These are phyloP conservation scores for Progne subis DNA, from an alignment of 2,113 vertebrate species.

Conservation along the genomic window DNA sequence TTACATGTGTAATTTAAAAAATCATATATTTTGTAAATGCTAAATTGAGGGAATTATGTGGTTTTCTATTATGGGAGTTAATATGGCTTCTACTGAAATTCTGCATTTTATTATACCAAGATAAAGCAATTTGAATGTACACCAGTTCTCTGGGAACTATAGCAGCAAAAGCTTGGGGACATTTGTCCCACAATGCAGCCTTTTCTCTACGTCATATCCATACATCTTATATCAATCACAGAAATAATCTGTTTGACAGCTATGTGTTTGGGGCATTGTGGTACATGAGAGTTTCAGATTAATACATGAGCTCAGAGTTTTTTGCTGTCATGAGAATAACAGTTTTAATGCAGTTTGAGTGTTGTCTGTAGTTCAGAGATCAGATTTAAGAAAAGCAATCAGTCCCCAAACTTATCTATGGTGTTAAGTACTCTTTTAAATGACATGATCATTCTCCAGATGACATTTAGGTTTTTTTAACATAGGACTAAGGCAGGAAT, in stretches of 20 bases:
- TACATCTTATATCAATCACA: constrained; percentile 46
- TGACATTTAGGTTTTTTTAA: background rate
- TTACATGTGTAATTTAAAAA: background rate
- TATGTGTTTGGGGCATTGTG: constrained; percentile 41
- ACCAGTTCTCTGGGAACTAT: constrained; percentile 14
- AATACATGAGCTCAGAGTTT: constrained; percentile 34
- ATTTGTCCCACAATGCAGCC: constrained; percentile 38
- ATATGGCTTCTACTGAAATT: background rate
- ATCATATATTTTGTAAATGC: background rate
- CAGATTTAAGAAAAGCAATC: background rate
- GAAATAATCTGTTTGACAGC: constrained; percentile 67
- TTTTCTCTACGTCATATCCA: constrained; percentile 45
- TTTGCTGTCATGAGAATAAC: constrained; percentile 35
- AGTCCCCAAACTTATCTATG: background rate
- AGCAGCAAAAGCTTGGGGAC: constrained; percentile 23
- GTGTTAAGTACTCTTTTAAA: background rate
- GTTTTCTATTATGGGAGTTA: background rate
- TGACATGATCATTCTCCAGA: background rate
- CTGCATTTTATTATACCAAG: background rate
- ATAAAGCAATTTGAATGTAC: background rate
- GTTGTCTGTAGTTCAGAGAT: background rate
- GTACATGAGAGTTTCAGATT: constrained; percentile 38
- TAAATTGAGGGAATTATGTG: background rate
- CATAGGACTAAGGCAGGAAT: background rate
- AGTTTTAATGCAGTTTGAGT: constrained; percentile 27